phyloP scores from a whole-genome alignment of 2,113 vertebrate species.

The Albula glossodonta region DNA sequence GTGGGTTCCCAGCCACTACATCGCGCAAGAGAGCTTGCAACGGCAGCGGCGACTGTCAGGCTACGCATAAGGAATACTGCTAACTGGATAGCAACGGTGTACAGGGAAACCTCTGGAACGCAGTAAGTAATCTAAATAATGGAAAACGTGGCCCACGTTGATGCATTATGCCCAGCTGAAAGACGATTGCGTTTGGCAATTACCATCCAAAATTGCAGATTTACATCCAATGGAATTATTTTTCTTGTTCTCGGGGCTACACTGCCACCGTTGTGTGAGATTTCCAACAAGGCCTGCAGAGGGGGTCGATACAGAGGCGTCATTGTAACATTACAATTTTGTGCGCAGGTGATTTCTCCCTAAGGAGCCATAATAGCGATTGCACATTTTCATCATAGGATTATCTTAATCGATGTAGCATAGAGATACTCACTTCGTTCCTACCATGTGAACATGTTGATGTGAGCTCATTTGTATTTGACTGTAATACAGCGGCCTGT shows the following conservation, averaged over 20 bases:
- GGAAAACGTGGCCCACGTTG: neutral
- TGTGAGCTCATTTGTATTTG: neutral
- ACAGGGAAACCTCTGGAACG: conserved; percentile 35
- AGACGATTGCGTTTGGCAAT: neutral
- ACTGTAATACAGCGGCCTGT: neutral
- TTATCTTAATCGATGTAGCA: neutral
- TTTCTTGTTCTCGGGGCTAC: conserved; percentile 23
- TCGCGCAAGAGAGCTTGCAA: conserved; percentile 53
- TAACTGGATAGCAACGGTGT: conserved; percentile 51
- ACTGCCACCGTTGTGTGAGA: conserved; percentile 46
- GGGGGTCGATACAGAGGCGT: conserved; percentile 53
- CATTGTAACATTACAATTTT: conserved; percentile 52
- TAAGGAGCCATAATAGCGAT: too few species aligned
- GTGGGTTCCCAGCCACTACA: conserved; percentile 47
- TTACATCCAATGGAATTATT: conserved; percentile 47
- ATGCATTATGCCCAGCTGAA: neutral
- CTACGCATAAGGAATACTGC: conserved; percentile 42
- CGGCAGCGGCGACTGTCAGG: conserved; percentile 41
- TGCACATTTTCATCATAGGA: too few species aligned
- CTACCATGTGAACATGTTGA: neutral
- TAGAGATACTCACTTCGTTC: neutral
- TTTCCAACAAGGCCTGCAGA: conserved; percentile 64
- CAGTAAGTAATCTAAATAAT: conserved; percentile 55
- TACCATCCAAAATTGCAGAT: conserved; percentile 5
- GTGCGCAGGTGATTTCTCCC: conserved; percentile 52